Percentiles rank a stretch among this genome's conserved stretches.
Evolutionary conservation across 2,113 vertebrate genomes (phyloP).

Genomic region (Erythrocebus patas): DNA sequence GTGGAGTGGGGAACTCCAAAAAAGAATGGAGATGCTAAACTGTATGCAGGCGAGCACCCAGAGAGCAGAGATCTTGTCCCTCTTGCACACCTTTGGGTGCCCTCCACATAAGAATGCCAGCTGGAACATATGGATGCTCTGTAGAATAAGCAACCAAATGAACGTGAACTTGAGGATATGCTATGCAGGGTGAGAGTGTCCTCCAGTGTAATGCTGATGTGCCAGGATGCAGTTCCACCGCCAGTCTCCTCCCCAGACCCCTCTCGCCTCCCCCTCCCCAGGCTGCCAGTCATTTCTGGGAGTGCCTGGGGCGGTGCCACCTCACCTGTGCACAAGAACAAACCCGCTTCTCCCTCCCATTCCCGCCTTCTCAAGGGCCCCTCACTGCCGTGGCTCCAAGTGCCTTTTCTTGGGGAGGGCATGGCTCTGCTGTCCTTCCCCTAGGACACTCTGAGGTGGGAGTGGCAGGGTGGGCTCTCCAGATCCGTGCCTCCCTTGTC

Average conservation of each 20-base stretch:
- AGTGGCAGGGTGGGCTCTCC: not conserved
- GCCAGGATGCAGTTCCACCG: not conserved
- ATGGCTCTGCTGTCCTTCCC: not conserved
- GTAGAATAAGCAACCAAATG: not conserved
- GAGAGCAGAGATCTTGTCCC: not conserved
- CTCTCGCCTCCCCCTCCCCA: not conserved
- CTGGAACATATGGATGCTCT: not conserved
- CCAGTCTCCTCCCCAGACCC: not conserved
- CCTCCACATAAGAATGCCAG: not conserved
- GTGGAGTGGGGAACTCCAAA: not conserved
- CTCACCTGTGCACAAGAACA: not conserved
- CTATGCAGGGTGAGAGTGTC: not conserved
- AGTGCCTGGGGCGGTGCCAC: rapidly evolving
- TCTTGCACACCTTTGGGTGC: no score
- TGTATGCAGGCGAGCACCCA: not conserved
- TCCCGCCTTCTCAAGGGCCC: not conserved
- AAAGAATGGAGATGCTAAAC: not conserved
- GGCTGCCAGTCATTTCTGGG: not conserved
- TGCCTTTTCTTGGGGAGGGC: not conserved
- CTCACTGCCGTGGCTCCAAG: not conserved
- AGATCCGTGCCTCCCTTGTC: not conserved
- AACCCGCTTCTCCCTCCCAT: rapidly evolving
- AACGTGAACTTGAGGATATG: not conserved
- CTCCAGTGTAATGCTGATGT: not conserved
- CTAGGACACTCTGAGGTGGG: not conserved